A percentile compares a stretch with the other conserved stretches of the same genome.
phyloP scores from a whole-genome alignment of 2,797 vertebrate genomes.

The Pagetopsis macropterus region DNA sequence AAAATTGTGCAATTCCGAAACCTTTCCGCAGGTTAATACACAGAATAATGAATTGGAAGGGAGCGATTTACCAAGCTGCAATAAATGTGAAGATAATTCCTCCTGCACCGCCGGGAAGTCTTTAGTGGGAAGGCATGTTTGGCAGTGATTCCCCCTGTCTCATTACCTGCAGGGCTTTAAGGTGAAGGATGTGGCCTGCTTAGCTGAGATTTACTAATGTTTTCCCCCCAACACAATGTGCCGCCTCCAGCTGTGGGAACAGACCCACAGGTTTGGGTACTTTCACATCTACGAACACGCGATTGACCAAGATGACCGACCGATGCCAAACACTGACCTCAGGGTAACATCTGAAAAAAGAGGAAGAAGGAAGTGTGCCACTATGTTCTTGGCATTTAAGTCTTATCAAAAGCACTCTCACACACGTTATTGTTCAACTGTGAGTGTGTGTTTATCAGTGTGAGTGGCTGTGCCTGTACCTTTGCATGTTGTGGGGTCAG shows the following conservation, averaged over 20 bases:
- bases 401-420: constrained; percentile 38
- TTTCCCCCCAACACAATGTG: constrained; percentile 72
- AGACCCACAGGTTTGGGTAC: constrained; percentile 37
- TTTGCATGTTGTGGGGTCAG: constrained; percentile 44
- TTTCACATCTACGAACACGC: constrained; percentile 19
- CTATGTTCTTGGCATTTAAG: background rate
- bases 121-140: constrained; percentile 19
- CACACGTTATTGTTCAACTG: constrained; percentile 27
- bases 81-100: constrained; percentile 24
- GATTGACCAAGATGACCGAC: constrained; percentile 6
- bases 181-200: constrained; percentile 76
- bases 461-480: constrained; percentile 16
- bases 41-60: constrained; percentile 38
- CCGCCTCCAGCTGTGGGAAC: constrained; percentile 66
- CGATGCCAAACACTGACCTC: constrained; percentile 27
- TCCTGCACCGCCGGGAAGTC: background rate
- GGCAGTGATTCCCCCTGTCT: constrained; percentile 47
- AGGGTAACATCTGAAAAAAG: constrained; percentile 4
- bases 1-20: constrained; percentile 33
- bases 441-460: constrained; percentile 17
- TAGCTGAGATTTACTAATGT: constrained; percentile 73
- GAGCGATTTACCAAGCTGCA: constrained; percentile 17
- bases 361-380: constrained; percentile 7
- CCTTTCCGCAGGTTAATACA: constrained; percentile 33
- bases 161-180: constrained; percentile 70